These are phyloP conservation scores for Chiridota heheva DNA, from an alignment of 35 echinoderm and acorn worm genomes.

Conservation along the genomic window DNA sequence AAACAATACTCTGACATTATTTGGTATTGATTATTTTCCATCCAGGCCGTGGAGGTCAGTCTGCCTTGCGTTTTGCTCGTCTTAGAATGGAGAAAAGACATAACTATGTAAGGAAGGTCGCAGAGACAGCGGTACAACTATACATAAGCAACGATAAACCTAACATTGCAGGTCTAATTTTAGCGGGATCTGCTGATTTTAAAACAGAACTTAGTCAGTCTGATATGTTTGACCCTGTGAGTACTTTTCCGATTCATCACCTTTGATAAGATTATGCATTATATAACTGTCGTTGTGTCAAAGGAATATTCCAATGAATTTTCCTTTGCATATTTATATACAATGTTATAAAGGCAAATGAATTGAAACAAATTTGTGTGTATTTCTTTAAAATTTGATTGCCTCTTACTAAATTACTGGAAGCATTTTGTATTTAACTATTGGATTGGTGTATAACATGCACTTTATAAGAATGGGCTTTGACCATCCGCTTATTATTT, in stretches of 20 bases:
- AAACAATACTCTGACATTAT: too few species aligned
- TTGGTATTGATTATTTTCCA: neutral
- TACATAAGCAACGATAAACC: conserved; percentile 95
- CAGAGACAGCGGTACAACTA: conserved; percentile 87
- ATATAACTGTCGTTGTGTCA: too few species aligned
- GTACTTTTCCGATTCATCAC: conserved; percentile 15
- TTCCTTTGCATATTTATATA: neutral
- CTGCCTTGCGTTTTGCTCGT: conserved; percentile 98
- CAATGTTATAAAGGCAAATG: too few species aligned
- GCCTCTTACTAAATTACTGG: too few species aligned
- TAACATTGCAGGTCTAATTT: conserved; percentile 92
- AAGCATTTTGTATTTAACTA: too few species aligned
- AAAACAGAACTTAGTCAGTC: conserved; percentile 99
- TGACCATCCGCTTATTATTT: too few species aligned
- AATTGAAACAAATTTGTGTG: neutral
- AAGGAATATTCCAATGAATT: neutral
- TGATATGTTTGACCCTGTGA: conserved; percentile 99
- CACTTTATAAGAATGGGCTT: too few species aligned
- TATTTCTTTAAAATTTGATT: neutral
- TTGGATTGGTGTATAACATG: too few species aligned
- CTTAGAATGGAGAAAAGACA: conserved; percentile 99
- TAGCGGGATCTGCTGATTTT: conserved; percentile 96
- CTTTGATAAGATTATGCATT: neutral
- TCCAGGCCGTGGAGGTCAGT: conserved; percentile 98
- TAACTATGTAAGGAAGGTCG: conserved; percentile 97